Percentiles rank a stretch among this genome's conserved stretches.
These are phyloP conservation scores for Ophion obscuratus DNA, from an alignment of 2,888 invertebrate species.

Conservation along the genomic window DNA sequence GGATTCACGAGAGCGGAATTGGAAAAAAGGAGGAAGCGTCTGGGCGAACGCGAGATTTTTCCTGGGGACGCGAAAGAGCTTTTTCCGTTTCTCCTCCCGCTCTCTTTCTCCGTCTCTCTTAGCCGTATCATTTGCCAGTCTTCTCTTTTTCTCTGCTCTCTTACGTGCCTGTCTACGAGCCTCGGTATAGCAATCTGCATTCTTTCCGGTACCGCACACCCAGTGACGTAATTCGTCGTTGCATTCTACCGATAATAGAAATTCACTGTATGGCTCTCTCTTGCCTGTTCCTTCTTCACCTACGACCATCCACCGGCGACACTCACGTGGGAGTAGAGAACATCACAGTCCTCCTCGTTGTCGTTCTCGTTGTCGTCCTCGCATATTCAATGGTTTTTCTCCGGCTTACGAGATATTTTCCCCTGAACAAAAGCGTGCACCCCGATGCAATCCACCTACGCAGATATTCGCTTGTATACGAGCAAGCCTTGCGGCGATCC, in stretches of 20 bases:
- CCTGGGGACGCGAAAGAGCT: conserved; percentile 50
- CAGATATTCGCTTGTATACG: not conserved
- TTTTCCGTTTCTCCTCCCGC: conserved; percentile 42
- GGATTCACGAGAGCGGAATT: conserved; percentile 57
- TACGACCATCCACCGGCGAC: not conserved
- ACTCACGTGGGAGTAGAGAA: not conserved
- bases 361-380: conserved; percentile 9
- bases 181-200: conserved; percentile 72
- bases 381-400: conserved; percentile 24
- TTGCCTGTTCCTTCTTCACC: not conserved
- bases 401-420: conserved; percentile 13
- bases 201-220: conserved; percentile 67
- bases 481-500: conserved; percentile 67
- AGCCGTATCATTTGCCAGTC: not conserved
- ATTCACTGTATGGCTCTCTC: conserved; percentile 64
- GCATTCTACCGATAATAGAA: conserved; percentile 72
- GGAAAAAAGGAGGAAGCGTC: conserved; percentile 48
- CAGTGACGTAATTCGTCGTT: conserved; percentile 69
- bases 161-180: conserved; percentile 28
- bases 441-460: not conserved
- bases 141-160: conserved; percentile 38
- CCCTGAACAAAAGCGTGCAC: not conserved
- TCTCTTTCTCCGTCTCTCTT: conserved; percentile 39
- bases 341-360: conserved; percentile 13
- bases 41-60: conserved; percentile 60